Evolutionary conservation across 2,113 vertebrate genomes (phyloP).

Genomic region (Brachirus orientalis): DNA sequence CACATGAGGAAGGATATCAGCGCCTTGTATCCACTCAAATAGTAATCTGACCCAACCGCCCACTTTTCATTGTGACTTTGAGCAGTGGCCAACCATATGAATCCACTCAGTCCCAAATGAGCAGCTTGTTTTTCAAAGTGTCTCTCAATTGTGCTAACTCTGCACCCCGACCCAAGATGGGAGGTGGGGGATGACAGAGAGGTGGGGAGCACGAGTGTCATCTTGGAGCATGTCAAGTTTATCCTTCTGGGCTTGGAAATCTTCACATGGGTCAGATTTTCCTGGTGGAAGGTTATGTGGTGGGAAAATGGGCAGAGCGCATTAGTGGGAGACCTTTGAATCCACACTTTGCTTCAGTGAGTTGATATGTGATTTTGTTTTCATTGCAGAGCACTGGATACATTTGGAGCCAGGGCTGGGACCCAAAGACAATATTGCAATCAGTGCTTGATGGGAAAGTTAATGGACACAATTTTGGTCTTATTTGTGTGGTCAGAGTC

Average conservation of each 20-base stretch:
- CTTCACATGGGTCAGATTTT: too few relatives aligned
- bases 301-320: too few relatives aligned
- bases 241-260: slow-evolving; percentile 57
- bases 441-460: too few relatives aligned
- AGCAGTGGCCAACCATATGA: slow-evolving; percentile 80
- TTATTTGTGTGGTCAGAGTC: too few relatives aligned
- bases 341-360: too few relatives aligned
- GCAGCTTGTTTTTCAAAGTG: slow-evolving; percentile 77
- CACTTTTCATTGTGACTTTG: slow-evolving; percentile 56
- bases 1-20: slow-evolving; percentile 67
- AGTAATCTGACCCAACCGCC: slow-evolving; percentile 74
- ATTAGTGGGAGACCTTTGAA: too few relatives aligned
- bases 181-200: slow-evolving; percentile 25
- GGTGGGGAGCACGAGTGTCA: slow-evolving; percentile 52
- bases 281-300: too few relatives aligned
- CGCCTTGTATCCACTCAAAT: slow-evolving; percentile 68
- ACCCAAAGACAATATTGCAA: too few relatives aligned
- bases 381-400: too few relatives aligned
- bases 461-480: too few relatives aligned
- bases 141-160: slow-evolving; percentile 70
- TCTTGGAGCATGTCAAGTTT: slow-evolving; percentile 65
- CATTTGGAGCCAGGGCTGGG: too few relatives aligned
- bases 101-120: slow-evolving; percentile 78
- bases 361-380: too few relatives aligned
- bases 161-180: slow-evolving; percentile 55